phyloP scores from a whole-genome alignment of 2,888 invertebrate genomes.

The Eudemis profundana region DNA sequence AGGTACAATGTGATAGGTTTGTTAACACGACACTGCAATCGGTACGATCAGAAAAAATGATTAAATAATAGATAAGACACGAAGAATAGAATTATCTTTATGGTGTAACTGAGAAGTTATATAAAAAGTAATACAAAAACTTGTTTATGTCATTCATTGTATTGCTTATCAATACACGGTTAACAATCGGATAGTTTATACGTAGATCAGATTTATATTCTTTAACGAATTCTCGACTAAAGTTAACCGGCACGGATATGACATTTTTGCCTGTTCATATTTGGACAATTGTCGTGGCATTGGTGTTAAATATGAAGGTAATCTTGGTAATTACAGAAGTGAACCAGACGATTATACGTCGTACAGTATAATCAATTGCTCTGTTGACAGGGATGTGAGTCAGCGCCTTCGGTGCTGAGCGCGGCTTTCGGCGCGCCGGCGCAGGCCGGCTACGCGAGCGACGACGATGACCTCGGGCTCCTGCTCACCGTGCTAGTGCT shows the following conservation, averaged over 20 bases:
- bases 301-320: constrained; percentile 15
- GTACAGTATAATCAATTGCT: background rate
- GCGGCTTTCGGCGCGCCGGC: background rate
- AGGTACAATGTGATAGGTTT: background rate
- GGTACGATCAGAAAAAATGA: background rate
- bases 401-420: no score
- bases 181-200: constrained; percentile 8
- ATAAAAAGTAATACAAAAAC: constrained; percentile 17
- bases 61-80: constrained; percentile 38
- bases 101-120: constrained; percentile 18
- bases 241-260: background rate
- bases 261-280: background rate
- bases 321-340: background rate
- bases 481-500: constrained; percentile 7
- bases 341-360: background rate
- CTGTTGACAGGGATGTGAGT: background rate
- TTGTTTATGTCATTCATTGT: constrained; percentile 17
- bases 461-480: constrained; percentile 4
- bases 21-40: background rate
- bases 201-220: background rate
- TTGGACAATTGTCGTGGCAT: background rate
- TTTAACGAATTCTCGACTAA: background rate
- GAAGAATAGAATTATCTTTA: constrained; percentile 9
- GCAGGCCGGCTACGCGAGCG: no score
- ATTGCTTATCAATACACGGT: constrained; percentile 19